These are phyloP conservation scores for Nebria brevicollis DNA, from an alignment of 2,888 invertebrate genomes.

Conservation along the genomic window DNA sequence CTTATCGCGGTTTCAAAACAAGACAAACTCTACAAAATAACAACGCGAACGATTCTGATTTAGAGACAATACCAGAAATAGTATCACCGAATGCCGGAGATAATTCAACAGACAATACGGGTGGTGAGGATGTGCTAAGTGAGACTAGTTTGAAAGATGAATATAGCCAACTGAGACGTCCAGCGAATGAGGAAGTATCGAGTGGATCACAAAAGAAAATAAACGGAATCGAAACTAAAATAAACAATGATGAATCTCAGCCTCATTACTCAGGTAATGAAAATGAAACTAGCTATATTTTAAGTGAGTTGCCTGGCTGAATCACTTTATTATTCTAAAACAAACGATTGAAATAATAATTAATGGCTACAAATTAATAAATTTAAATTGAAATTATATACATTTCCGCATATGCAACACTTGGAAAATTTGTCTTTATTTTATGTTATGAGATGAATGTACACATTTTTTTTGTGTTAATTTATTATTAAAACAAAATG, in stretches of 20 bases:
- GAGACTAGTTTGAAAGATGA: neutral
- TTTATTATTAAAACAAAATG: too few species aligned
- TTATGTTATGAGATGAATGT: too few species aligned
- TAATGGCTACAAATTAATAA: too few species aligned
- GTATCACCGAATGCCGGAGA: neutral
- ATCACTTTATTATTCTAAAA: neutral
- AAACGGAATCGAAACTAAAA: neutral
- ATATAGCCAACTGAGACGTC: neutral
- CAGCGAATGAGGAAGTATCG: neutral
- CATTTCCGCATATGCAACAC: too few species aligned
- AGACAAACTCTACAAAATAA: conserved; percentile 22
- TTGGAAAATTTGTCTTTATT: too few species aligned
- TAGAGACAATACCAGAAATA: conserved; percentile 31
- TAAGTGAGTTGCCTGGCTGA: neutral
- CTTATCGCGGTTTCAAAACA: conserved; percentile 48
- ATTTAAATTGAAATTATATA: too few species aligned
- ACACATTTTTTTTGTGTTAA: too few species aligned
- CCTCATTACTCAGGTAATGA: neutral
- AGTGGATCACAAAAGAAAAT: neutral
- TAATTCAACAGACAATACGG: too few species aligned
- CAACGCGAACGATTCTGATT: conserved; percentile 6
- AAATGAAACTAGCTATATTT: neutral
- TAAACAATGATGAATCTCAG: neutral
- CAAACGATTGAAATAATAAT: neutral
- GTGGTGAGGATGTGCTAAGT: neutral